Base-by-base conservation (phyloP, 1,140 invertebrate genomes). In the Listronotus bonariensis region DNA sequence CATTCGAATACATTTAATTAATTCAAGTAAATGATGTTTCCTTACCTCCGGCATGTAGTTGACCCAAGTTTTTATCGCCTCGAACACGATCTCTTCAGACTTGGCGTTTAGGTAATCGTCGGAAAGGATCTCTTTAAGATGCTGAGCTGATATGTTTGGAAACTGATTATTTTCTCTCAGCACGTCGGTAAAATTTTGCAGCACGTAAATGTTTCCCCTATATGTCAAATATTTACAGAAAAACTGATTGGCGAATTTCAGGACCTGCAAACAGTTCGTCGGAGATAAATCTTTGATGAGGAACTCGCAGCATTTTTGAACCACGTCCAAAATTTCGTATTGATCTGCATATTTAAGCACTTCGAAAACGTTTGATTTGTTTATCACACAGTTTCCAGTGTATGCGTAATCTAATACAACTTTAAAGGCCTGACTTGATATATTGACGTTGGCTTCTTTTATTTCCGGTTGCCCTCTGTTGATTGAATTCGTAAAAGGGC, bases 171-270 rank as follows among this genome's bases (percentile, higher is more conserved):
- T 84, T 70, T 83, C 79, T 71, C 80, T 81, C 41, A 83, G 70
- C 55, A 83, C 77, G 71, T 79, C 77, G 20, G 72, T 76, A 75
- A 84, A 84, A 70, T 84, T 77, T 62, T 82, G 80, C 72, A 80
- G 77, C 68, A 86, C 80, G 70, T 79, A 86, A 62, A 78, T 70
- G 68, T 80, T 81, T 36, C 80, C 82, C 70, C 80, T 80, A 43
- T 80, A 77, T 59, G 83, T 80, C 54, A 87, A 72, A 42, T 85
- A 81, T 59, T 78, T 80, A 75, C 87, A 90, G 70, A 87, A 88
- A 77, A 88, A 89, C 72, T 84, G 82, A 61, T 82, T 81, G 12
- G 89, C 88, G 76, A 92, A 91, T 75, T 87, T 86, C 56, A 88
- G 85, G 69, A 92, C 85, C 36, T 81, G 78, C 83, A 78, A 61